Conservation (phyloP, 2,888 invertebrate species). For the Dugesia japonica region DNA sequence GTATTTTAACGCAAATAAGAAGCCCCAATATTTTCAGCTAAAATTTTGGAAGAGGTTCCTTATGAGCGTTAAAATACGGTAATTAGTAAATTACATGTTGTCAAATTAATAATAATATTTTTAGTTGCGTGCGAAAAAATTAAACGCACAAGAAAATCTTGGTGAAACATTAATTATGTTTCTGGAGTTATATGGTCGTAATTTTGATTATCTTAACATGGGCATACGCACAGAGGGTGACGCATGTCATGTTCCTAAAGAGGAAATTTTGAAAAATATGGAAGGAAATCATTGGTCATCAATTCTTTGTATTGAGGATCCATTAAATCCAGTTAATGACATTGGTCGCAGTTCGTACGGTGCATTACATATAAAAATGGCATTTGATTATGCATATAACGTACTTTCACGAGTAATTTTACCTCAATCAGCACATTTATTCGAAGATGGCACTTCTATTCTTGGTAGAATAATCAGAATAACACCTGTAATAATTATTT, state of each 20-base stretch:
- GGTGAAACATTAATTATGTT: slow-evolving; percentile 87
- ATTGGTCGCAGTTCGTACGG: slow-evolving; percentile 93
- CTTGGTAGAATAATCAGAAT: slow-evolving; percentile 64
- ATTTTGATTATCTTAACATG: slow-evolving; percentile 77
- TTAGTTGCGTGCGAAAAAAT: slow-evolving; percentile 20
- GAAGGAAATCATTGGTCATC: slow-evolving; percentile 77
- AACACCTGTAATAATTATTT: slow-evolving; percentile 75
- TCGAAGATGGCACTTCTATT: neutral
- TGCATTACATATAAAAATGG: slow-evolving; percentile 61
- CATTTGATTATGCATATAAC: slow-evolving; percentile 86
- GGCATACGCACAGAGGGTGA: slow-evolving; percentile 81
- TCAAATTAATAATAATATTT: neutral
- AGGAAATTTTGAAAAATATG: slow-evolving; percentile 73
- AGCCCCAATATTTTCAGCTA: too few relatives aligned
- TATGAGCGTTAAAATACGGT: too few relatives aligned
- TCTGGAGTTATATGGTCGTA: slow-evolving; percentile 84
- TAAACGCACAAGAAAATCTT: slow-evolving; percentile 54
- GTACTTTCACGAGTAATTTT: slow-evolving; percentile 51
- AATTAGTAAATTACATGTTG: too few relatives aligned
- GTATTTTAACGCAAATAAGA: too few relatives aligned
- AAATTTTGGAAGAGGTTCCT: too few relatives aligned
- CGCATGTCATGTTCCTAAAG: slow-evolving; percentile 79
- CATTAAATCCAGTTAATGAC: slow-evolving; percentile 82
- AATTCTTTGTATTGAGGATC: slow-evolving; percentile 88
- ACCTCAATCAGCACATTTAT: slow-evolving; percentile 39